Evolutionary conservation across 1,140 invertebrate genomes (phyloP).

Genomic region (Drosophila mojavensis): DNA sequence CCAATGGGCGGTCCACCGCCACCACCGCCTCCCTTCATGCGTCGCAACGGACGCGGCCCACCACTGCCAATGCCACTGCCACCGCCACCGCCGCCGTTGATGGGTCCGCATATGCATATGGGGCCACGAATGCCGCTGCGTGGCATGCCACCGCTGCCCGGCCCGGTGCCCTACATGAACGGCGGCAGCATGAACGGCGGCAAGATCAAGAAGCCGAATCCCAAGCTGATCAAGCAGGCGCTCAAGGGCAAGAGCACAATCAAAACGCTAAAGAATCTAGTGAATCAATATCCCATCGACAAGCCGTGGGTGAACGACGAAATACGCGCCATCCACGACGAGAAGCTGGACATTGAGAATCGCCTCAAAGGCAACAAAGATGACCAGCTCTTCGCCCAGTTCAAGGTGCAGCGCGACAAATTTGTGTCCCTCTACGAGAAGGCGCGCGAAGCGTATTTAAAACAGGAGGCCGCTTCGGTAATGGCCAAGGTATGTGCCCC

Average conservation of each 20-base stretch:
- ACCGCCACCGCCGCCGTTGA: constrained; percentile 56
- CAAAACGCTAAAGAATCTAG: constrained; percentile 78
- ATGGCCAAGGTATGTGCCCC: constrained; percentile 68
- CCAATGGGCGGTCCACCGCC: constrained; percentile 50
- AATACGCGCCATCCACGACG: constrained; percentile 68
- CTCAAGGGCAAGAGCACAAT: constrained; percentile 78
- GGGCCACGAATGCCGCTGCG: constrained; percentile 62
- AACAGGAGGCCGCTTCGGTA: constrained; percentile 74
- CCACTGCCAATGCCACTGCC: constrained; percentile 59
- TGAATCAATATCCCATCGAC: constrained; percentile 82
- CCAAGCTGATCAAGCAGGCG: constrained; percentile 69
- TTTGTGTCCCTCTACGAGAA: constrained; percentile 78
- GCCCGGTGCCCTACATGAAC: constrained; percentile 47
- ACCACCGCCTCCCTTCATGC: constrained; percentile 64
- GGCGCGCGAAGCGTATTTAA: constrained; percentile 71
- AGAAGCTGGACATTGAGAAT: constrained; percentile 80
- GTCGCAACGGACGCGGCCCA: constrained; percentile 55
- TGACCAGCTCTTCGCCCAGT: constrained; percentile 81
- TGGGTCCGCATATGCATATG: constrained; percentile 60
- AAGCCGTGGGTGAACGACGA: constrained; percentile 83
- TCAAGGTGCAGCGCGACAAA: constrained; percentile 81
- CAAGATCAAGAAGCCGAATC: constrained; percentile 75
- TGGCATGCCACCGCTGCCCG: constrained; percentile 32
- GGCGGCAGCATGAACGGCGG: constrained; percentile 48
- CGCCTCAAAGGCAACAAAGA: constrained; percentile 82